Evolutionary conservation across 2,888 invertebrate species (phyloP), one percentile per base, ranked within the genome.

Genomic region (Hirtodrosophila duncani): DNA sequence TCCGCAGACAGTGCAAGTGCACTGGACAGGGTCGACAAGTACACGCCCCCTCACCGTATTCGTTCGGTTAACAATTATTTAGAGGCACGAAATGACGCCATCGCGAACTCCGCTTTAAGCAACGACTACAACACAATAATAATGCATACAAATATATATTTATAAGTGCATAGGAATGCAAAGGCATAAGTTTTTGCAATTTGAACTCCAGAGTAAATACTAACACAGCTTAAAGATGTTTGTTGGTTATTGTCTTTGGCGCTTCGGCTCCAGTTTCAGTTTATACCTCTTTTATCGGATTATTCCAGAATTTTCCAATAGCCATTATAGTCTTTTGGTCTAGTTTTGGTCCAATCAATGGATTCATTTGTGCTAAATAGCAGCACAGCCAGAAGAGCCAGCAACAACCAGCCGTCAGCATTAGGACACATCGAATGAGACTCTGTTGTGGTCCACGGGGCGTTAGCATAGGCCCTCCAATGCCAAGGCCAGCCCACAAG

Each of bases 301-400:
- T 82, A 2, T 84, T 93, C 95, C 95, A 96, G 87, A 92, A 91
- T 53, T 88, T 88, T n/a, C 93, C 91, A 87, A 96, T 93, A 84
- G 95, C 89, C 60, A 93, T 88, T 45, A 96, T 88, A 0, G 93
- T 92, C 27, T 90, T 89, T 67, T 90, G 90, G 68, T 89, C 88
- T 3, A 96, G 88, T 88, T 91, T 92, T 39, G 96, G 96, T 17
- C 96, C 96, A 63, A 96, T 92, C 42, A 96, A 88, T 0, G 96
- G 96, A 88, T 96, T 96, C 95, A 96, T 95, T 88, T 96, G 96
- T 3, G 94, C 92, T 92, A 96, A 92, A 84, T 96, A 96, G 68
- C 95, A 95, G 82, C 95, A 95, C 68, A 96, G 88, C 96, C 96
- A 96, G 88, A 96, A 96, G 52, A 96, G 88, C 94, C 95, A 96